Base-by-base conservation (phyloP, 1,140 invertebrate genomes). In the Cotesia chilonis region DNA sequence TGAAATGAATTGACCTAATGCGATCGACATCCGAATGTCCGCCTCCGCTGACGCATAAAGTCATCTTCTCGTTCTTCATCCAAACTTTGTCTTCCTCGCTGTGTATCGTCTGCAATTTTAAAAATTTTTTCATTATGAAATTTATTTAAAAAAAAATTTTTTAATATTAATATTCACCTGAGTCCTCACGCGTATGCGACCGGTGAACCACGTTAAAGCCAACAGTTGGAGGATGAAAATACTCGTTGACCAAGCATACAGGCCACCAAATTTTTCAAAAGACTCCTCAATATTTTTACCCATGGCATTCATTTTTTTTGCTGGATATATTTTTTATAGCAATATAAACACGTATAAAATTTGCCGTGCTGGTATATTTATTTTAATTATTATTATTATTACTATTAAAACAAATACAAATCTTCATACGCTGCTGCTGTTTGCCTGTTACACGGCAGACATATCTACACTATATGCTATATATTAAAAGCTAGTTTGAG, bases 21-120 rank as follows among this genome's bases (percentile, higher is more conserved):
- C 77, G 81, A 74, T 80, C 73, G 10, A 85, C 73, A 36, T 83
- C 81, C 17, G 79, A 74, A 76, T 85, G 82, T 4, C 83, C 83
- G 41, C 76, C 74, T 37, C 78, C 82, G 12, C 14, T 79, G 35
- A 77, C 66, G 52, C 76, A 76, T 12, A 84, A 63, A 38, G 60
- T 74, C 55, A 81, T 55, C 9, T 78, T 70, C 5, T 70, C 10
- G 51, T 76, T 75, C 68, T 79, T 71, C 52, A 85, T 70, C 81
- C 81, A 85, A 60, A 78, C 78, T 72, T 65, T 75, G 51, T 85
- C 83, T 68, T 82, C 83, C 28, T 82, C 78, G 64, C 83, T 84
- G 37, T 85, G 83, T 52, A 85, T 84, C 6, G 81, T 79, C 81
- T 83, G 52, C 14, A 68, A 61, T 70, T 9, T 57, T 52, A 68